A percentile compares a stretch with the other conserved stretches of the same genome.
These are phyloP conservation scores for Xiphophorus birchmanni DNA, from an alignment of 2,797 vertebrate genomes.

Conservation along the genomic window DNA sequence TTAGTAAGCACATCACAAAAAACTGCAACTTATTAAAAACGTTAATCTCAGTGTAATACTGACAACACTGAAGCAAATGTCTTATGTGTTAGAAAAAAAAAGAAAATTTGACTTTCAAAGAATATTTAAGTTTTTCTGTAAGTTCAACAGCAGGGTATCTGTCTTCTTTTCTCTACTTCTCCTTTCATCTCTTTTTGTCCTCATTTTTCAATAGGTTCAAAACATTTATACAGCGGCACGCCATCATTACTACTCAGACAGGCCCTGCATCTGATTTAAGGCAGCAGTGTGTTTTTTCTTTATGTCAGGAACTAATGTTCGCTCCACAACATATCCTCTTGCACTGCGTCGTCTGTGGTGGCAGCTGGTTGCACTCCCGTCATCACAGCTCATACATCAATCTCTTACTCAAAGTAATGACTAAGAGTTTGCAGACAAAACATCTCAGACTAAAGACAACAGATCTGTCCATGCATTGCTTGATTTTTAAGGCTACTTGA, in stretches of 20 bases:
- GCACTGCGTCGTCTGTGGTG: not conserved
- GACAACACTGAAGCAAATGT: not conserved
- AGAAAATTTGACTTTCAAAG: not conserved
- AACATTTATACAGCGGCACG: conserved; percentile 4
- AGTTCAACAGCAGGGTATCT: not conserved
- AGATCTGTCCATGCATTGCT: not conserved
- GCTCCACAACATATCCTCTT: not conserved
- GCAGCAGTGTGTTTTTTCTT: not conserved
- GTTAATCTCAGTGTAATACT: not conserved
- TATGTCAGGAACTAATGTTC: not conserved
- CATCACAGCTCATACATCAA: not conserved
- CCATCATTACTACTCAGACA: conserved; percentile 8
- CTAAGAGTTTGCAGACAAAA: not conserved
- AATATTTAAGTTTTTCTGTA: conserved; percentile 3
- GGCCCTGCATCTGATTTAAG: not conserved
- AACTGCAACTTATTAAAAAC: not conserved
- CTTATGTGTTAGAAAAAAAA: not conserved
- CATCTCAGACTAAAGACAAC: not conserved
- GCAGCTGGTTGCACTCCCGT: not conserved
- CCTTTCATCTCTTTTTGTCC: not conserved
- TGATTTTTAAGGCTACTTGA: not conserved
- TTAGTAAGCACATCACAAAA: not conserved
- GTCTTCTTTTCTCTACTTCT: not conserved
- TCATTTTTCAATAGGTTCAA: conserved; percentile 3
- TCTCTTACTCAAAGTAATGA: not conserved